phyloP scores from a whole-genome alignment of 2,113 vertebrate genomes.

The Siphamia tubifer region DNA sequence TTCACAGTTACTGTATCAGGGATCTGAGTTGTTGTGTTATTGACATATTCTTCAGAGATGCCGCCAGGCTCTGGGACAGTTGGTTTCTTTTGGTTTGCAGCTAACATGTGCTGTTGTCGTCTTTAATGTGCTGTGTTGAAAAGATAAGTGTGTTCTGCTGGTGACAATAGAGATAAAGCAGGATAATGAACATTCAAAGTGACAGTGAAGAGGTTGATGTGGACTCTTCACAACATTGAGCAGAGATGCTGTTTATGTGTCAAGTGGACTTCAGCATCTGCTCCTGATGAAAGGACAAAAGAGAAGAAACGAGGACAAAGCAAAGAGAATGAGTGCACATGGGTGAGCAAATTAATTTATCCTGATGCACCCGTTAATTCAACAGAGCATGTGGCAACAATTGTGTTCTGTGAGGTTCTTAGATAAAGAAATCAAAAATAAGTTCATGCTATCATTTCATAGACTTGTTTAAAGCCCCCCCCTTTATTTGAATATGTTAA shows the following conservation, averaged over 20 bases:
- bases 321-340: background rate
- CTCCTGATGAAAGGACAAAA: constrained; percentile 49
- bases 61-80: background rate
- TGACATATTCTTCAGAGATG: too few relatives aligned
- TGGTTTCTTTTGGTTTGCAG: background rate
- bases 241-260: constrained; percentile 57
- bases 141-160: constrained; percentile 26
- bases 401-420: constrained; percentile 5
- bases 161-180: constrained; percentile 36
- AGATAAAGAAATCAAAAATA: constrained; percentile 29
- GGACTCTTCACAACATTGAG: constrained; percentile 42
- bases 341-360: constrained; percentile 45
- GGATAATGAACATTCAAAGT: constrained; percentile 53
- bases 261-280: constrained; percentile 70
- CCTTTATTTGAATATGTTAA: too few relatives aligned
- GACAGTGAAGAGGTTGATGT: constrained; percentile 54
- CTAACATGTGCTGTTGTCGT: background rate
- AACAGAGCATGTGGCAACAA: background rate
- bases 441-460: background rate
- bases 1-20: too few relatives aligned
- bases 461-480: background rate
- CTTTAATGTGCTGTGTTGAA: constrained; percentile 15
- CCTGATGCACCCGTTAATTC: constrained; percentile 34
- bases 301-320: constrained; percentile 24
- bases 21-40: too few relatives aligned